phyloP scores from a whole-genome alignment of 2,113 vertebrate genomes.

The Rhizomys pruinosus region DNA sequence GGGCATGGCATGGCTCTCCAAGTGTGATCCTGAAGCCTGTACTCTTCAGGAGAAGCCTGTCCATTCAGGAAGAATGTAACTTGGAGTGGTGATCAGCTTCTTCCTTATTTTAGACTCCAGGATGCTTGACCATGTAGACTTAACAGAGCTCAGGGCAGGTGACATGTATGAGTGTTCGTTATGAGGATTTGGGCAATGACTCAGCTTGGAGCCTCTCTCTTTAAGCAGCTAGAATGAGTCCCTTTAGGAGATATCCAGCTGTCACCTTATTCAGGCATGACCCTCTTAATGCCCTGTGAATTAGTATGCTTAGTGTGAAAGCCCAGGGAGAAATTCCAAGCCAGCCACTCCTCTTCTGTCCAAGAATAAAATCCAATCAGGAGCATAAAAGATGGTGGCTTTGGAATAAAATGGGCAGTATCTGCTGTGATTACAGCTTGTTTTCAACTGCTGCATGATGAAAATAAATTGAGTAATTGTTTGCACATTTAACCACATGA shows the following conservation, averaged over 20 bases:
- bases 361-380: slow-evolving; percentile 75
- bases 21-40: not conserved
- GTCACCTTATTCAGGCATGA: not conserved
- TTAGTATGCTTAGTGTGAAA: slow-evolving; percentile 51
- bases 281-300: not conserved
- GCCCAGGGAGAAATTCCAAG: slow-evolving; percentile 18
- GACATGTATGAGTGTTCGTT: not conserved
- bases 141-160: not conserved
- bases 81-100: not conserved
- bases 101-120: not conserved
- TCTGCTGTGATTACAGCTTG: slow-evolving; percentile 65
- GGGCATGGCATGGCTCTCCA: not conserved
- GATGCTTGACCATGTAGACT: not conserved
- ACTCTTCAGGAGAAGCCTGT: too few species aligned
- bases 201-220: slow-evolving; percentile 39
- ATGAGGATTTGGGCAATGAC: not conserved
- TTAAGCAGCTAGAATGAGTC: slow-evolving; percentile 1
- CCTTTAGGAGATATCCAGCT: not conserved
- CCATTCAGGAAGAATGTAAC: too few species aligned
- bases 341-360: slow-evolving; percentile 49
- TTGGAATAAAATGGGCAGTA: slow-evolving; percentile 66
- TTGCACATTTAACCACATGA: slow-evolving; percentile 73
- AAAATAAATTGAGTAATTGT: slow-evolving; percentile 79
- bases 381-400: slow-evolving; percentile 67
- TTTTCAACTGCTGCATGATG: slow-evolving; percentile 72